Conservation (phyloP, 2,113 vertebrate species). For the Bettongia penicillata region DNA sequence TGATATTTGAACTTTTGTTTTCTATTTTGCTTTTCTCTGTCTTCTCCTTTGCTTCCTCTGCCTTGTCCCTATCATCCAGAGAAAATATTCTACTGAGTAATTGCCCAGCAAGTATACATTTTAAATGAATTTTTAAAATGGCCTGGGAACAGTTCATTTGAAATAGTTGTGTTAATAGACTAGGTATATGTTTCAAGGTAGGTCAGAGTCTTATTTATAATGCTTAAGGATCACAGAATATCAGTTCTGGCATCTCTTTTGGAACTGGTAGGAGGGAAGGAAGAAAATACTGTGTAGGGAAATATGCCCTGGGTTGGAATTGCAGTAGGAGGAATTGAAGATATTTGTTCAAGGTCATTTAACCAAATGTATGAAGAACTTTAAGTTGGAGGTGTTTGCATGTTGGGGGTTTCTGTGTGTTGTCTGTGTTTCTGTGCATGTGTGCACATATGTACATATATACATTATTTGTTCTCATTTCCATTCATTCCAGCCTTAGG, state of each 20-base stretch:
- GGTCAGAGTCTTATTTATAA: conserved; percentile 2
- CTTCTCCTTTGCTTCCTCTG: conserved; percentile 21
- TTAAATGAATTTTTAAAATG: conserved; percentile 37
- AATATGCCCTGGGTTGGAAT: background rate
- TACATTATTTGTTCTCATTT: background rate
- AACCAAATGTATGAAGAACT: background rate
- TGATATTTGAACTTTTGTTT: conserved; percentile 32
- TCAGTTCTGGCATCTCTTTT: background rate
- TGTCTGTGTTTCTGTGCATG: background rate
- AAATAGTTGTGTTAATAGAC: conserved; percentile 13
- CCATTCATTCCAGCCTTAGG: background rate
- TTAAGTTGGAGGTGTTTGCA: background rate
- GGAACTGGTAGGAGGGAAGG: background rate
- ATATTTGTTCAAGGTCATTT: background rate
- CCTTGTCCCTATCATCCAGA: background rate
- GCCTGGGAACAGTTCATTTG: background rate
- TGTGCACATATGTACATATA: background rate
- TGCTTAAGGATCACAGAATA: background rate
- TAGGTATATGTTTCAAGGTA: conserved; percentile 18
- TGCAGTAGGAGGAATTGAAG: conserved; percentile 11
- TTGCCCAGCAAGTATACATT: background rate
- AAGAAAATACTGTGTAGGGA: background rate
- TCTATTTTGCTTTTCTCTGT: conserved; percentile 13
- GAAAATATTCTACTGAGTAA: conserved; percentile 23
- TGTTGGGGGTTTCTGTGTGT: background rate